These are phyloP conservation scores for Drosophila truncata DNA, from an alignment of 1,140 invertebrate species.

Conservation along the genomic window DNA sequence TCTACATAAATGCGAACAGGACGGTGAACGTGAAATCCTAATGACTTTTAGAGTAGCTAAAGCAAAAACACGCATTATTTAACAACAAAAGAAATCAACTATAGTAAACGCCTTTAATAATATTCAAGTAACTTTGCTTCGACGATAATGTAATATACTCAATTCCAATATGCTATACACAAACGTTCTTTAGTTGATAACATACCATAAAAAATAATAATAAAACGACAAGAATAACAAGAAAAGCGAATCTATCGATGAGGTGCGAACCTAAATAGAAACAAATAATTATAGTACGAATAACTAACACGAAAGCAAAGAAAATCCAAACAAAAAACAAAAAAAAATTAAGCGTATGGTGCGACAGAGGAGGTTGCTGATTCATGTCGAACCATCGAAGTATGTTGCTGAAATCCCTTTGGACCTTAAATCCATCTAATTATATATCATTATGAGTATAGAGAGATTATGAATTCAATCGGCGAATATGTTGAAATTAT, in stretches of 20 bases:
- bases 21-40: conserved; percentile 81
- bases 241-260: conserved; percentile 31
- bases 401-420: conserved; percentile 80
- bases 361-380: conserved; percentile 79
- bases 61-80: conserved; percentile 67
- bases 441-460: conserved; percentile 39
- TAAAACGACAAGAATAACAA: conserved; percentile 19
- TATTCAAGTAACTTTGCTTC: conserved; percentile 81
- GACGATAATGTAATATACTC: conserved; percentile 81
- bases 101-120: conserved; percentile 81
- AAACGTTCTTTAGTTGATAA: conserved; percentile 80
- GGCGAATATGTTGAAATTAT: conserved; percentile 52
- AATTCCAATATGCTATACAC: conserved; percentile 63
- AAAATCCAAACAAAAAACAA: conserved; percentile 29
- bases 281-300: conserved; percentile 22
- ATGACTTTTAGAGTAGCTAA: conserved; percentile 78
- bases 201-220: conserved; percentile 48
- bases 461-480: conserved; percentile 50
- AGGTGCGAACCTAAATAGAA: conserved; percentile 25
- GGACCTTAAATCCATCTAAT: conserved; percentile 65
- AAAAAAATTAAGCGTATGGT: conserved; percentile 65
- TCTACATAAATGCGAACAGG: conserved; percentile 66
- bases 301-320: conserved; percentile 36
- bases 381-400: conserved; percentile 78
- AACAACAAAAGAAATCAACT: conserved; percentile 58